Evolutionary conservation across 1,140 invertebrate genomes (phyloP).

Genomic region (Phortica variegata): DNA sequence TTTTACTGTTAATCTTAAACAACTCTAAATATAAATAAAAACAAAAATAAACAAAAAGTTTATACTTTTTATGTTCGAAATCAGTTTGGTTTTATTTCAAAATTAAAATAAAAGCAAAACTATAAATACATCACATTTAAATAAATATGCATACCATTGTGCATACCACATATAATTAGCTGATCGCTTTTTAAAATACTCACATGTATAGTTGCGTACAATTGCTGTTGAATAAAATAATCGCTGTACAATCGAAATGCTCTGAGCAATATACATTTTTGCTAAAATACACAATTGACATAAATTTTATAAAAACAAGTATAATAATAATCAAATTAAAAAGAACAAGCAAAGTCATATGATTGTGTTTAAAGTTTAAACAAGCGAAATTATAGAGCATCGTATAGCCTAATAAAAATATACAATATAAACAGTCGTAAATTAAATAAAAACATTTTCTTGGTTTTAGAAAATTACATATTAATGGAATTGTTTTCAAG

Average conservation of each 20-base stretch:
- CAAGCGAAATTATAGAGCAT: too few species aligned
- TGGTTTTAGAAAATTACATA: too few species aligned
- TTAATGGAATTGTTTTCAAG: too few species aligned
- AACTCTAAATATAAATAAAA: constrained; percentile 10
- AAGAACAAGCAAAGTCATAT: too few species aligned
- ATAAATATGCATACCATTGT: too few species aligned
- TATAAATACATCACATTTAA: constrained; percentile 54
- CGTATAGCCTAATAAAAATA: neutral
- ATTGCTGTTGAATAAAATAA: constrained; percentile 14
- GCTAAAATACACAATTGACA: constrained; percentile 34
- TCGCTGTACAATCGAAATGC: constrained; percentile 39
- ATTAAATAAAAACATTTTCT: neutral
- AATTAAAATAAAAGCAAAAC: constrained; percentile 26
- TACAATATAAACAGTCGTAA: constrained; percentile 8
- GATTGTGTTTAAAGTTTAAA: too few species aligned
- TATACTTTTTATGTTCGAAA: too few species aligned
- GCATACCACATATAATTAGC: too few species aligned
- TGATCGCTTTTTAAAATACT: too few species aligned
- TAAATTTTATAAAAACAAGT: constrained; percentile 45
- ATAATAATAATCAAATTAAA: constrained; percentile 22
- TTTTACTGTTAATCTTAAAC: constrained; percentile 7
- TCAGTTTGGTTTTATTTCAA: too few species aligned
- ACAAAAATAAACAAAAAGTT: constrained; percentile 17
- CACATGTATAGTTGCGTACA: neutral
- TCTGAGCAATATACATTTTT: constrained; percentile 44